Percentiles rank a stretch among this genome's conserved stretches.
These are phyloP conservation scores for Elymnias hypermnestra DNA, from an alignment of 1,140 invertebrate genomes.

Conservation along the genomic window DNA sequence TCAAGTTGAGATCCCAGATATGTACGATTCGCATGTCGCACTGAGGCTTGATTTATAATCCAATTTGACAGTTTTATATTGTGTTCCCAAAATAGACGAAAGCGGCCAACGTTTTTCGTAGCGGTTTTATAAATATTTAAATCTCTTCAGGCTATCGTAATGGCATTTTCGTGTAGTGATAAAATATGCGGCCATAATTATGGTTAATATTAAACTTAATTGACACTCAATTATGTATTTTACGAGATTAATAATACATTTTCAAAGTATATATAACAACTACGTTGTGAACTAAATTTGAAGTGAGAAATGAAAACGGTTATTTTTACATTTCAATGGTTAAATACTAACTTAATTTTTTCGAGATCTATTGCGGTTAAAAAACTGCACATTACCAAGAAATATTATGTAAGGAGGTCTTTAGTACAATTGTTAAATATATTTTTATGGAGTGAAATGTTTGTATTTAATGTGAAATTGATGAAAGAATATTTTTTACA, in stretches of 20 bases:
- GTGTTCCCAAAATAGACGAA: conserved; percentile 1
- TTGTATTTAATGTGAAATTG: no score
- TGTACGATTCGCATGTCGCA: conserved; percentile 3
- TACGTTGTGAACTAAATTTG: no score
- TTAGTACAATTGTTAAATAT: no score
- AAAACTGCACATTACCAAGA: no score
- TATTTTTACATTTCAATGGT: no score
- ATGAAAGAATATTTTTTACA: no score
- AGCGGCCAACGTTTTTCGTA: background rate
- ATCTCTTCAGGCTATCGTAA: background rate
- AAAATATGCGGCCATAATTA: background rate
- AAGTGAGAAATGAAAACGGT: no score
- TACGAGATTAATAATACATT: background rate
- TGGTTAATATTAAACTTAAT: background rate
- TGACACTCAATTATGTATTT: background rate
- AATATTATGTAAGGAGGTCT: no score
- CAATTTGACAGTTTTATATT: conserved; percentile 4
- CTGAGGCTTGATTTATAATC: conserved; percentile 1
- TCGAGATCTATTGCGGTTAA: no score
- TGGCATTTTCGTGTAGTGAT: background rate
- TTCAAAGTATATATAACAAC: no score
- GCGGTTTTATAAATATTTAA: background rate
- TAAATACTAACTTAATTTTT: no score
- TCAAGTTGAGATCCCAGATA: background rate
- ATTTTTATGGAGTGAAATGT: no score